phyloP scores from a whole-genome alignment of 2,797 vertebrate species.

The Epinephelus awoara region DNA sequence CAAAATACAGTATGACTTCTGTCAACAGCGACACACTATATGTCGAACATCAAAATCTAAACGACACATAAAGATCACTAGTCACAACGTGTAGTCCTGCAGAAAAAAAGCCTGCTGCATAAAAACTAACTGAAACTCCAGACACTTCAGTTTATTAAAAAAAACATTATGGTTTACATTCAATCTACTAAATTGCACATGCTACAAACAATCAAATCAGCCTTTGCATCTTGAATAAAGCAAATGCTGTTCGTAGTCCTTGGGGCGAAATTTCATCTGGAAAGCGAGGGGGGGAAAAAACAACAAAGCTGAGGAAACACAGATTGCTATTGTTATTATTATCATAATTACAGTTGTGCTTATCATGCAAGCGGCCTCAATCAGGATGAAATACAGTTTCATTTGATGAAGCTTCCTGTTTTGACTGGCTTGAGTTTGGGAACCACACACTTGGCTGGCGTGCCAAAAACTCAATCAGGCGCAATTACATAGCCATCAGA shows the following conservation, averaged over 20 bases:
- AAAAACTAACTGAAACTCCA: conserved; percentile 35
- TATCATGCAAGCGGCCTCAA: conserved; percentile 79
- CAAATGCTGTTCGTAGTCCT: conserved; percentile 71
- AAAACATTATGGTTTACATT: conserved; percentile 62
- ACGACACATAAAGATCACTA: conserved; percentile 13
- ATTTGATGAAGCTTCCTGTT: conserved; percentile 86
- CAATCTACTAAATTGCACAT: conserved; percentile 71
- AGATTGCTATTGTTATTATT: conserved; percentile 82
- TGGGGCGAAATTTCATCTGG: conserved; percentile 72
- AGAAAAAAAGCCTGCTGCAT: conserved; percentile 17
- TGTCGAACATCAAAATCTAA: conserved; percentile 25
- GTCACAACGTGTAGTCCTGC: neutral
- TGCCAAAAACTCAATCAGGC: conserved; percentile 88
- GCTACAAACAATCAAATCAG: conserved; percentile 77
- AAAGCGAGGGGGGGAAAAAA: conserved; percentile 34
- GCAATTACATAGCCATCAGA: conserved; percentile 88
- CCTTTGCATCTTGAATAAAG: conserved; percentile 69
- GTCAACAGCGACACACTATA: neutral
- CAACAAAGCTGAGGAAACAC: conserved; percentile 84
- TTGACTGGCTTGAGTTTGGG: conserved; percentile 82
- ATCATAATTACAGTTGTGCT: conserved; percentile 80
- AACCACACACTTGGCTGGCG: conserved; percentile 79
- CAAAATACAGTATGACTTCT: conserved; percentile 22
- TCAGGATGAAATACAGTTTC: conserved; percentile 84
- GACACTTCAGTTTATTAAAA: conserved; percentile 34